Conservation (phyloP, 2,888 invertebrate genomes). For the Oasisia sp. region DNA sequence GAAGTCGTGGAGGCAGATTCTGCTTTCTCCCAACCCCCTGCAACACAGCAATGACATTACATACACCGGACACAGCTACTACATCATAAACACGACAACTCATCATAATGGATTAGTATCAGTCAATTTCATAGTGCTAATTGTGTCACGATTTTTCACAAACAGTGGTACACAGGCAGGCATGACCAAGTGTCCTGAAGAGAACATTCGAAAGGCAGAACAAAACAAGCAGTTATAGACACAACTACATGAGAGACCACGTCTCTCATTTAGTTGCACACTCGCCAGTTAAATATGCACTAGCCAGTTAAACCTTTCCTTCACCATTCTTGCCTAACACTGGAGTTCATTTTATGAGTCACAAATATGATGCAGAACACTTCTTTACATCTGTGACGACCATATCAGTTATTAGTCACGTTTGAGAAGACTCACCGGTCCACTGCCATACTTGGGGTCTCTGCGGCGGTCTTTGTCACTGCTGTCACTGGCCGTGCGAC, state of each 20-base stretch:
- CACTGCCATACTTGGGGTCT: conserved; percentile 21
- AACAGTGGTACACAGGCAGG: no score
- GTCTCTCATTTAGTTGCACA: no score
- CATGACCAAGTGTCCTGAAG: no score
- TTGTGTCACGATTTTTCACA: no score
- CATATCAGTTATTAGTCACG: not conserved
- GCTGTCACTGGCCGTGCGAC: conserved; percentile 61
- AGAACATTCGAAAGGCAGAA: no score
- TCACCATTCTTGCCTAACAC: no score
- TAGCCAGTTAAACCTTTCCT: no score
- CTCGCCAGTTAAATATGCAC: no score
- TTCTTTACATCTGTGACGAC: not conserved
- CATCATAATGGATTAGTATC: not conserved
- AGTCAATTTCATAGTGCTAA: no score
- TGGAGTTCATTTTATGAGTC: not conserved
- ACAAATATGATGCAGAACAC: not conserved
- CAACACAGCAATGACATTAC: not conserved
- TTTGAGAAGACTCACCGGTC: not conserved
- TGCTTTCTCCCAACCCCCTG: conserved; percentile 69
- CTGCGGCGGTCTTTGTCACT: conserved; percentile 54
- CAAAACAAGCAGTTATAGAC: no score
- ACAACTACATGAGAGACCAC: no score
- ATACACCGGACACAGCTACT: conserved; percentile 9
- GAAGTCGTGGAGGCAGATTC: conserved; percentile 81
- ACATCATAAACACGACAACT: not conserved